phyloP scores from a whole-genome alignment of 2,888 invertebrate genomes.

The Podabrus alpinus region DNA sequence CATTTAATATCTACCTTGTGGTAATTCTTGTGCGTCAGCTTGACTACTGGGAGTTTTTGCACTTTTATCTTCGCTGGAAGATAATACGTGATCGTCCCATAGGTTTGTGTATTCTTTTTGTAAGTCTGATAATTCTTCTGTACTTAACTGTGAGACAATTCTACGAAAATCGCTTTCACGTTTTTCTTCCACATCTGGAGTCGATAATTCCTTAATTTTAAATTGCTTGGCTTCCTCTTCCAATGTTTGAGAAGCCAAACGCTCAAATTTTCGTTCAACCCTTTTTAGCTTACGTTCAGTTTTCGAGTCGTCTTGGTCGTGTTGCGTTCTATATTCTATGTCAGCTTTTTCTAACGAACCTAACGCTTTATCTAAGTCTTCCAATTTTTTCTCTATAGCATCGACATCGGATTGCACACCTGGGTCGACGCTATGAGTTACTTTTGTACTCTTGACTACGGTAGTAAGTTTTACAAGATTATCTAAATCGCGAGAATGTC shows the following conservation, averaged over 20 bases:
- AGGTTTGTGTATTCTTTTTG: conserved; percentile 56
- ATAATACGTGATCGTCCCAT: conserved; percentile 57
- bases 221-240: conserved; percentile 48
- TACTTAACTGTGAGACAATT: conserved; percentile 58
- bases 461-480: conserved; percentile 5
- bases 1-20: conserved; percentile 56
- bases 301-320: conserved; percentile 36
- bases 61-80: conserved; percentile 53
- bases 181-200: conserved; percentile 50
- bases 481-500: conserved; percentile 12
- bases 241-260: conserved; percentile 58
- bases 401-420: conserved; percentile 19
- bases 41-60: conserved; percentile 57
- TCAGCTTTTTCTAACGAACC: conserved; percentile 49
- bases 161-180: conserved; percentile 55
- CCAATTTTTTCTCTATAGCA: conserved; percentile 51
- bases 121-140: conserved; percentile 58
- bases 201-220: conserved; percentile 44
- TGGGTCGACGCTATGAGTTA: background rate
- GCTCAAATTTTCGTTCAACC: conserved; percentile 59
- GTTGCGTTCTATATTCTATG: conserved; percentile 30
- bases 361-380: conserved; percentile 54
- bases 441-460: background rate
- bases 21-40: conserved; percentile 54
- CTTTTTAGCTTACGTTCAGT: conserved; percentile 53